Percentiles rank a stretch among this genome's conserved stretches.
Evolutionary conservation across 2,113 vertebrate genomes (phyloP).

Genomic region (Embiotoca jacksoni): DNA sequence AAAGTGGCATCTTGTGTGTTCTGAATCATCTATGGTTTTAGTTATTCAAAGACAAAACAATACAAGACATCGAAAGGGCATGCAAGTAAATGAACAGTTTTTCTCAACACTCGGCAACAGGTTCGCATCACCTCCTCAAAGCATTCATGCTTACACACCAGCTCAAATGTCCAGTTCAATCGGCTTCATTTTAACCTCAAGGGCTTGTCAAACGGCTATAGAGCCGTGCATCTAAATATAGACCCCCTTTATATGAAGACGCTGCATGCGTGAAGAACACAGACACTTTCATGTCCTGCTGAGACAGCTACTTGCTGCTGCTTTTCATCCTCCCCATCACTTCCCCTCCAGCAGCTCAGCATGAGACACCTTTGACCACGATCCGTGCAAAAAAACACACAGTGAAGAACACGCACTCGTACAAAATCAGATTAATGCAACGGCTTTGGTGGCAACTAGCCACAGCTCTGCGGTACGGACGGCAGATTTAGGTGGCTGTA

Average conservation of each 20-base stretch:
- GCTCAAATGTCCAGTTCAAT: constrained; percentile 6
- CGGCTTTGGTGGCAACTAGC: not conserved
- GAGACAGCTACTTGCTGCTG: constrained; percentile 53
- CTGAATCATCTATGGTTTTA: not conserved
- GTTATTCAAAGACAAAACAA: not conserved
- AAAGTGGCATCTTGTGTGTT: not conserved
- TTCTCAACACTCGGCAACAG: constrained; percentile 1
- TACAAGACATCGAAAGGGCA: no score
- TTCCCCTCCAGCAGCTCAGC: constrained; percentile 66
- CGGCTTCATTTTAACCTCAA: not conserved
- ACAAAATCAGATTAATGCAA: not conserved
- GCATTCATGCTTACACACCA: not conserved
- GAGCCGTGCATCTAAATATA: constrained; percentile 50
- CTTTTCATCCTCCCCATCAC: constrained; percentile 64
- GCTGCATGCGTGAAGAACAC: constrained; percentile 48
- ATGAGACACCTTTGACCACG: constrained; percentile 40
- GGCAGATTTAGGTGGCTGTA: not conserved
- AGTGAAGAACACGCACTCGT: not conserved
- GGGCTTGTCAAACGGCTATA: constrained; percentile 11
- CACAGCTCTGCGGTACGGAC: not conserved
- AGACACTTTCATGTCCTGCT: constrained; percentile 57
- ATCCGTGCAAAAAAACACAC: constrained; percentile 17
- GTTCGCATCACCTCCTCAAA: not conserved
- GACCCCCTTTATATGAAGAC: constrained; percentile 44
- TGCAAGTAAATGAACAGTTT: not conserved